Conservation (phyloP, 2,113 vertebrate genomes). For the Tapirus terrestris region DNA sequence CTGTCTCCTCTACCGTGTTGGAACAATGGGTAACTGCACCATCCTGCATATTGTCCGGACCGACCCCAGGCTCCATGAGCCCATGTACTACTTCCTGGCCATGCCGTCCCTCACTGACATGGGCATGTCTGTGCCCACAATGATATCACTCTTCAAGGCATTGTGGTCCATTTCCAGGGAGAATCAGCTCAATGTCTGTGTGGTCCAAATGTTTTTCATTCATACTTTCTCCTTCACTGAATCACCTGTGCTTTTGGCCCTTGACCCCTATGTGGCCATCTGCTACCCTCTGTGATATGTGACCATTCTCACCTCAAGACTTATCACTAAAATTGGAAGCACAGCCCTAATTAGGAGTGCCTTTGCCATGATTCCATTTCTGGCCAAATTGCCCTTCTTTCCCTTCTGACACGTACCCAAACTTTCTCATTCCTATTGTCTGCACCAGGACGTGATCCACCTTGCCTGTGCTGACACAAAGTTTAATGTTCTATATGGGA, state of each 20-base stretch:
- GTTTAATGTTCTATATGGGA: neutral
- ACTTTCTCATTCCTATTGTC: conserved; percentile 71
- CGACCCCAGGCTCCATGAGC: conserved; percentile 58
- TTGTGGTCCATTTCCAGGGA: conserved; percentile 73
- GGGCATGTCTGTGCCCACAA: conserved; percentile 62
- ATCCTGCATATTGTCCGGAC: neutral
- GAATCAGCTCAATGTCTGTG: conserved; percentile 60
- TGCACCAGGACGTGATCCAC: conserved; percentile 64
- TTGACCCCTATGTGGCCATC: conserved; percentile 64
- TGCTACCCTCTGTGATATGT: conserved; percentile 39
- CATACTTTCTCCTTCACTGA: conserved; percentile 64
- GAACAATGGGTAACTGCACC: conserved; percentile 52
- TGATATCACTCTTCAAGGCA: conserved; percentile 56
- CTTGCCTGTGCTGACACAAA: conserved; percentile 22
- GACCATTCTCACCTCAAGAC: conserved; percentile 45
- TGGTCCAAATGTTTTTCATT: conserved; percentile 57
- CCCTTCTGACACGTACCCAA: conserved; percentile 53
- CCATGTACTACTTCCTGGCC: conserved; percentile 73
- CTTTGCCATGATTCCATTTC: neutral
- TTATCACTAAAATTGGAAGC: conserved; percentile 34
- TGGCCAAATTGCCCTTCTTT: conserved; percentile 26
- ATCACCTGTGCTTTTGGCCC: conserved; percentile 62
- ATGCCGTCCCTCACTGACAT: conserved; percentile 73
- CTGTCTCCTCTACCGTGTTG: conserved; percentile 20
- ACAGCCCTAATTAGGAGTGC: conserved; percentile 35